Evolutionary conservation across 1,140 invertebrate genomes (phyloP).

Genomic region (Sesamia nonagrioides): DNA sequence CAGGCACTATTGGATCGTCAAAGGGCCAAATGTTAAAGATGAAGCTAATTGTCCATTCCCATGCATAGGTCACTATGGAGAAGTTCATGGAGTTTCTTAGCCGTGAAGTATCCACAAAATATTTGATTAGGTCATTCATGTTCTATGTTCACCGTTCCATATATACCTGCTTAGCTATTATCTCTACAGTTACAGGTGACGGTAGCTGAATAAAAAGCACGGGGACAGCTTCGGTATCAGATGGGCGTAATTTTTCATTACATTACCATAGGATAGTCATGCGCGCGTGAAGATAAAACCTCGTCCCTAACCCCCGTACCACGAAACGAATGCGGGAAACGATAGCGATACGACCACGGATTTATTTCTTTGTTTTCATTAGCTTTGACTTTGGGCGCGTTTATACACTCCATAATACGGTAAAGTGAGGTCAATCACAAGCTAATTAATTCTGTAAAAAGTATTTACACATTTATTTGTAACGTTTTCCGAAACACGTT

Average conservation of each 20-base stretch:
- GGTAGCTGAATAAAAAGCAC: constrained; percentile 69
- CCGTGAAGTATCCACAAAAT: too few species aligned
- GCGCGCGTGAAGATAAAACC: constrained; percentile 82
- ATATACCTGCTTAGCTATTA: neutral
- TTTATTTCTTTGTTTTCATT: neutral
- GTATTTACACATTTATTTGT: too few species aligned
- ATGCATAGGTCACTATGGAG: too few species aligned
- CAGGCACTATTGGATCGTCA: too few species aligned
- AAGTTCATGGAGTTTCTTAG: too few species aligned
- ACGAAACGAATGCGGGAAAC: constrained; percentile 53
- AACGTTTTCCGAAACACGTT: too few species aligned
- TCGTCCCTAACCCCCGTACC: constrained; percentile 62
- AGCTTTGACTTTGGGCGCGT: neutral
- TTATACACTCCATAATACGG: neutral
- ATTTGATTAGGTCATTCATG: too few species aligned
- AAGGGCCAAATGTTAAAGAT: too few species aligned
- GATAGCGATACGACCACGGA: neutral
- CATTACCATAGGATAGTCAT: constrained; percentile 82
- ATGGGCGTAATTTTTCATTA: constrained; percentile 86
- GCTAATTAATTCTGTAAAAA: too few species aligned
- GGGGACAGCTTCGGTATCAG: constrained; percentile 78
- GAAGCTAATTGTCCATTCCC: too few species aligned
- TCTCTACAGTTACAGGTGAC: neutral
- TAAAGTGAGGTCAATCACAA: too few species aligned
- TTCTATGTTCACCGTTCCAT: too few species aligned